phyloP scores from a whole-genome alignment of 2,113 vertebrate species.

The Grammomys dolichurus region DNA sequence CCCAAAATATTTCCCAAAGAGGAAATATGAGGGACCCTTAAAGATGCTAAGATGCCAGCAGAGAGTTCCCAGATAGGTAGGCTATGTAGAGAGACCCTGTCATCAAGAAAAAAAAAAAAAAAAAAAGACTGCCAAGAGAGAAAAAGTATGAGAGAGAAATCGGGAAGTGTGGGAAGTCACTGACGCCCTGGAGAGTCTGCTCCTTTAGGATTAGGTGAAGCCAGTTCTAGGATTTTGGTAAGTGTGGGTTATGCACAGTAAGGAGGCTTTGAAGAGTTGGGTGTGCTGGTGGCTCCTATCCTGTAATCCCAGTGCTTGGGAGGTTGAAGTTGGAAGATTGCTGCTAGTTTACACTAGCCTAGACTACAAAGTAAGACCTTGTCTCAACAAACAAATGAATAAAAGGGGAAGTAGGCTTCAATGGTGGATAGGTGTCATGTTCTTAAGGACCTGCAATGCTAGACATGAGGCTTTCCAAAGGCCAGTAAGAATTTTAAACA shows the following conservation, averaged over 20 bases:
- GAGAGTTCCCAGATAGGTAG: not conserved
- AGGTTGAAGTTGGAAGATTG: not conserved
- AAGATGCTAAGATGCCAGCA: not conserved
- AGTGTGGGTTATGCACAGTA: not conserved
- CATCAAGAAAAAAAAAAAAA: not conserved
- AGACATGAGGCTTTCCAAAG: conserved; percentile 39
- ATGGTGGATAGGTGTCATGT: not conserved
- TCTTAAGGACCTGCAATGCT: conserved; percentile 20
- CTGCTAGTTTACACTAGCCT: not conserved
- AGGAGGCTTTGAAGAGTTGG: not conserved
- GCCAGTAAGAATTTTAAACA: conserved; percentile 45
- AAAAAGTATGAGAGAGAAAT: not conserved
- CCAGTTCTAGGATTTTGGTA: not conserved
- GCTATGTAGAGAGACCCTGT: not conserved
- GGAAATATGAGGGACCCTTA: not conserved
- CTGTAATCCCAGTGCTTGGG: not conserved
- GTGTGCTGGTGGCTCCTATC: not conserved
- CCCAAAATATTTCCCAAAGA: not conserved
- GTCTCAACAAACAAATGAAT: not conserved
- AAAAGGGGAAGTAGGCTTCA: not conserved
- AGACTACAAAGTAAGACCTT: not conserved
- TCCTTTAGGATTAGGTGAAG: not conserved
- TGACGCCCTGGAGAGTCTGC: not conserved
- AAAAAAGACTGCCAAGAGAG: not conserved
- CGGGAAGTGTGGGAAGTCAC: not conserved